Base-by-base conservation (phyloP, 2,113 vertebrate species). In the Dermatemys mawii region DNA sequence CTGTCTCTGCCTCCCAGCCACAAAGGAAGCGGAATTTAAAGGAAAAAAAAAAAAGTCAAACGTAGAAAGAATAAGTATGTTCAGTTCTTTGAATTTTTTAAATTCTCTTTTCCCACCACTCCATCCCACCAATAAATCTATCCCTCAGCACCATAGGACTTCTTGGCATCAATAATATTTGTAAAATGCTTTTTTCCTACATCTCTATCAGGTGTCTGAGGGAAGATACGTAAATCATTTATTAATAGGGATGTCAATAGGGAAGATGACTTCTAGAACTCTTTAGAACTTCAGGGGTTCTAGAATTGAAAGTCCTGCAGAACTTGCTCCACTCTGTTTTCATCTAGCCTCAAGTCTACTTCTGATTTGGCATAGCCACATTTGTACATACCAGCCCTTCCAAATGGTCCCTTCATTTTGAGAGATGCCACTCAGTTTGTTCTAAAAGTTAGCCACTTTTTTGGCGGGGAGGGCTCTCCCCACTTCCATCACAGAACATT, bases 101-200 rank as follows among this genome's bases (percentile, higher is more conserved):
- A 35, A 87, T 81, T 93, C 73, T 73, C 70, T 75, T 86, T 75
- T 27, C 80, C 70, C 35, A 19, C 48, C 41, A 16, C 50, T n/a
- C 76, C 76, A 80, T 27, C 79, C 51, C 35, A 41, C 48, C 88
- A 26, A 46, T 89, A 54, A 88, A 86, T 86, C 82, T 92, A 54
- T 75, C 86, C 96, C 93, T 92, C 96, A 93, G 91, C 95, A 95
- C 83, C 76, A 1, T 67, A 94, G 96, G 92, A 55, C 87, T 94
- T 93, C 96, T 78, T 94, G 93, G 90, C 94, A 91, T 93, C 86
- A 88, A 93, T 84, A 79, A 76, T 93, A 95, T 96, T 95, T 96
- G 93, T 86, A 91, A 96, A 83, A 92, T 82, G 48, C 88, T 93
- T 96, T 89, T 89, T 88, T 79, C 89, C 92, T 91, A 73, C 88